A percentile compares a stretch with the other conserved stretches of the same genome.
Evolutionary conservation across 2,888 invertebrate genomes (phyloP).

Genomic region (Amitus sp.): DNA sequence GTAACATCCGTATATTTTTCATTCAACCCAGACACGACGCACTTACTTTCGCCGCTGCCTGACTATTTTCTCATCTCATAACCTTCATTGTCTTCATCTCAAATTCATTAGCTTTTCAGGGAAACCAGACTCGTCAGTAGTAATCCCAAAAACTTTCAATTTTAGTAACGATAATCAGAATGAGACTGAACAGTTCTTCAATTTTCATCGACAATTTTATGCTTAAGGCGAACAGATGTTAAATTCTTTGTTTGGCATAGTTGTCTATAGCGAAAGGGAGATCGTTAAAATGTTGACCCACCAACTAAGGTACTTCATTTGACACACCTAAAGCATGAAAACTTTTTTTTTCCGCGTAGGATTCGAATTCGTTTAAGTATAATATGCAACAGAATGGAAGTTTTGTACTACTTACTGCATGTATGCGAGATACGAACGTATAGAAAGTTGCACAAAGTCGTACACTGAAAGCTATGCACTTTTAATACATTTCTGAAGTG

Average conservation of each 20-base stretch:
- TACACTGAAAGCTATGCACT: constrained; percentile 33
- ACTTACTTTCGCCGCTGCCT: no score
- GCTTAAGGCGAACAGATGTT: neutral
- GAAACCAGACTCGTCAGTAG: no score
- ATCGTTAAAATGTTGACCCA: no score
- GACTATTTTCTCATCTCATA: no score
- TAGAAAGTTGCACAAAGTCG: constrained; percentile 30
- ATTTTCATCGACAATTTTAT: neutral
- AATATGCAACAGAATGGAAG: constrained; percentile 26
- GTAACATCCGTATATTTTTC: no score
- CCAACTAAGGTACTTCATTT: neutral
- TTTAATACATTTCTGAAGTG: constrained; percentile 37
- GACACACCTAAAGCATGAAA: neutral
- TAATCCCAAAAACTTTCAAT: no score
- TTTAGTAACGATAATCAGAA: no score
- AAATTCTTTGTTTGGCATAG: neutral
- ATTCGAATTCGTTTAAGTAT: constrained; percentile 29
- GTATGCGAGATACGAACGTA: constrained; percentile 4
- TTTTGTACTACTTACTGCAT: constrained; percentile 27
- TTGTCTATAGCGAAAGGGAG: neutral
- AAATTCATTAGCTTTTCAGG: no score
- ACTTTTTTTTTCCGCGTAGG: constrained; percentile 9
- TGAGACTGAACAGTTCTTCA: neutral
- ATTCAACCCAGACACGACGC: no score
- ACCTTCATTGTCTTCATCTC: no score